Base-by-base conservation (phyloP, 2,113 vertebrate genomes). In the Dasyurus viverrinus region DNA sequence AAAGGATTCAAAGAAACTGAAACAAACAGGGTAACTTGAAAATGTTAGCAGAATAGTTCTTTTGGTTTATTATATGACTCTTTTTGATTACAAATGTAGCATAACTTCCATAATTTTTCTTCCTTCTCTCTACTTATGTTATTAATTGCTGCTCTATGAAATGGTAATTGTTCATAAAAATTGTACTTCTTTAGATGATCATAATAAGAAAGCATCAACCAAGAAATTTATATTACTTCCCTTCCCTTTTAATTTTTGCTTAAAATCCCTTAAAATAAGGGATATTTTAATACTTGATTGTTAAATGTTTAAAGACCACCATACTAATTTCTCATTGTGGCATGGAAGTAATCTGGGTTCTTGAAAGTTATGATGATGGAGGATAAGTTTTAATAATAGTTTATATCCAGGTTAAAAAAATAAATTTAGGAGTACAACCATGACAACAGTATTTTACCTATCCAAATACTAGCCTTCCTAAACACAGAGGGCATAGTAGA, bases 1-100 rank as follows among this genome's bases (percentile, higher is more conserved):
- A 98, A 98, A 93, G 99, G 99, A 84, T 99, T 99, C 96, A 98
- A 98, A 97, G 96, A 98, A 48, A 97, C 97, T 42, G 97, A 98
- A 93, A 92, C 95, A 16, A 98, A 95, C 94, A 97, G 96, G 98
- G 99, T 99, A 97, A 89, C 55, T 36, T 36, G 94, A 48, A 91
- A 90, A 9, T 54, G 5, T 48, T 90, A 30, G 23, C 54, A 95
- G 46, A 93, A 46, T 36, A 95, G 93, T 94, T 50, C 36, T 90
- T 92, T 92, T 27, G 94, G n/a, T 90, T 95, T 93, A 50, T 36
- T 68, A 68, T 96, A 54, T 52, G 27, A 46, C 89, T 48, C 26
- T 47, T 52, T 52, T 52, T 54, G 84, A 89, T 47, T 27, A 8
- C 54, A 25, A 8, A 53, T 47, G 42, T 76, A 91, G 30, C 19